Base-by-base conservation (phyloP, 1,140 invertebrate species). In the Stegodyphus mimosarum region DNA sequence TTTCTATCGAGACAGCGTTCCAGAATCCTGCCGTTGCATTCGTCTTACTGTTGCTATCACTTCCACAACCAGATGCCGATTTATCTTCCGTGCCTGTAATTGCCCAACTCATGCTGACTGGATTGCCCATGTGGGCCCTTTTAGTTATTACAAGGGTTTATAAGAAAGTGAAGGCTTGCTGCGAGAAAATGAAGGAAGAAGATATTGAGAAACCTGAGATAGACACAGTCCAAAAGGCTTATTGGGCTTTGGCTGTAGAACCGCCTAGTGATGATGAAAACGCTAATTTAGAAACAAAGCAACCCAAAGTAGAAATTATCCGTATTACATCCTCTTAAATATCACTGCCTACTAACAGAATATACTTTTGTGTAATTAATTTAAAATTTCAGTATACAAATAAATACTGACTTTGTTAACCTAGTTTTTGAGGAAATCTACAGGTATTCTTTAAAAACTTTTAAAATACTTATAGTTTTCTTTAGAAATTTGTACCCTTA, bases 1-100 rank as follows among this genome's bases (percentile, higher is more conserved):
- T 92, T 13, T 90, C 91, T 77, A 91, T 92, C 67, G 92, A 92
- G 88, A 92, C 92, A 6, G 92, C 91, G 0, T 89, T 92, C 75
- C 92, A 92, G 87, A 92, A 92, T 86, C 89, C 89, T 11, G 91
- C 90, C 7, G 88, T 92, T 7, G 89, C 91, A 0, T 91, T 91
- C 72, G 85, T 92, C n/a, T 83, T 92, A 53, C 87, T 92, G 85
- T 88, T 90, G 71, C 87, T 89, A 33, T 90, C 91, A 6, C 88
- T 92, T 67, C 90, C 90, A 0, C 89, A 89, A 50, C 92, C 92
- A 0, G 89, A 91, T 63, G 90, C 91, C 1, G 91, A 91, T 52
- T 79, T 92, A 55, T 89, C 91, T 3, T 89, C 90, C 7, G 90
- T 92, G n/a, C 89, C 89, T 0, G 89, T 91, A 0, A 88, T 91